phyloP scores from a whole-genome alignment of 1,140 invertebrate genomes.

The Aradophagus sp. region DNA sequence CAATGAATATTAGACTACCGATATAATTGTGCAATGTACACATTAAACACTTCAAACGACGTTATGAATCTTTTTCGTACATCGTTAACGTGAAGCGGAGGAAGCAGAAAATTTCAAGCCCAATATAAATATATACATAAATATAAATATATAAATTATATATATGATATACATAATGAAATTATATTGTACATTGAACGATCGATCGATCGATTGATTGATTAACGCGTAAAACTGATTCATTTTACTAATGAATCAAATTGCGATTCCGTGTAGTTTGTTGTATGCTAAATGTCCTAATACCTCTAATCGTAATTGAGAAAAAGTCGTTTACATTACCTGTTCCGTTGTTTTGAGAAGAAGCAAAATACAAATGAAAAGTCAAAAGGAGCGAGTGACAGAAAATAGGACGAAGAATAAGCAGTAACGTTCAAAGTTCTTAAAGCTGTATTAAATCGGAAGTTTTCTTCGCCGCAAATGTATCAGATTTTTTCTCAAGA shows the following conservation, averaged over 20 bases:
- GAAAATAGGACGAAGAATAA: too few species aligned
- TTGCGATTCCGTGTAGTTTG: slow-evolving; percentile 31
- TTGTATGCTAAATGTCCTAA: slow-evolving; percentile 41
- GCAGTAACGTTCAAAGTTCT: too few species aligned
- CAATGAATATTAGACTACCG: slow-evolving; percentile 37
- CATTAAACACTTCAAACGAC: slow-evolving; percentile 62
- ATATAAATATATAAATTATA: too few species aligned
- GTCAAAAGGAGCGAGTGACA: slow-evolving; percentile 16
- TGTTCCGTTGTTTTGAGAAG: slow-evolving; percentile 11
- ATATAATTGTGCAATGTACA: slow-evolving; percentile 46
- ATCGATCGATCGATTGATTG: too few species aligned
- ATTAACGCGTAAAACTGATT: too few species aligned
- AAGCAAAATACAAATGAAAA: slow-evolving; percentile 18
- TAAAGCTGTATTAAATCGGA: too few species aligned
- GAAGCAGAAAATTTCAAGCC: slow-evolving; percentile 63
- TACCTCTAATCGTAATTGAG: slow-evolving; percentile 34
- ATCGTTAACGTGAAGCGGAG: slow-evolving; percentile 57
- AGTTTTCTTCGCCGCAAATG: neutral
- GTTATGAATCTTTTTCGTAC: slow-evolving; percentile 65
- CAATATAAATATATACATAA: slow-evolving; percentile 54
- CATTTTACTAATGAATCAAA: too few species aligned
- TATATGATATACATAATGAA: slow-evolving; percentile 68
- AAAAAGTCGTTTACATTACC: slow-evolving; percentile 27
- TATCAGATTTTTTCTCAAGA: slow-evolving; percentile 25
- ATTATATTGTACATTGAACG: slow-evolving; percentile 69